Conservation (phyloP, 92 coral and sea anemone species). For the Nematostella vectensis region DNA sequence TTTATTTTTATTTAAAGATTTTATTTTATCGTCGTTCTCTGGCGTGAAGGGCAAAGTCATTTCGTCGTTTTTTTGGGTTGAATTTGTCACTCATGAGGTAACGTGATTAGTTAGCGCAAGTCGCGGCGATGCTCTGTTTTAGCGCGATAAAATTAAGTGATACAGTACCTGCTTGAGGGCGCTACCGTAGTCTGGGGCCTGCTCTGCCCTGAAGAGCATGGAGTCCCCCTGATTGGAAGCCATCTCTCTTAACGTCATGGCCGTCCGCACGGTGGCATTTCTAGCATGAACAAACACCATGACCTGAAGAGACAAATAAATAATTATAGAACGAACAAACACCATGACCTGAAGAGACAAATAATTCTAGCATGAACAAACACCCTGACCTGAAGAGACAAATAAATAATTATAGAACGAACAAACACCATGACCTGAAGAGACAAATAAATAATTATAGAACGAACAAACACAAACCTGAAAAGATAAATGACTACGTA, state of each 20-base stretch:
- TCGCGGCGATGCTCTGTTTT: no score
- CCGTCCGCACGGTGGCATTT: constrained; percentile 91
- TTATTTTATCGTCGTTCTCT: no score
- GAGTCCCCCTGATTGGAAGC: constrained; percentile 85
- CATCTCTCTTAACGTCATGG: constrained; percentile 89
- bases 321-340: constrained; percentile 67
- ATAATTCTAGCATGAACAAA: constrained; percentile 89
- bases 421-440: constrained; percentile 91
- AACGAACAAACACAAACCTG: constrained; percentile 91
- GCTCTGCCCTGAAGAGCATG: constrained; percentile 62
- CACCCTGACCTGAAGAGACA: constrained; percentile 69
- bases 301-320: constrained; percentile 30
- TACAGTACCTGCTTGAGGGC: constrained; percentile 96
- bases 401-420: constrained; percentile 36
- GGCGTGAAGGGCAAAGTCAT: no score
- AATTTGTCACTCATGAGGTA: no score
- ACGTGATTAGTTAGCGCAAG: no score
- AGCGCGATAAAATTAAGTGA: no score
- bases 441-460: constrained; percentile 56
- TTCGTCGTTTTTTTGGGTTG: no score
- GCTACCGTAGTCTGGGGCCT: constrained; percentile 71
- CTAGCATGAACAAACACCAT: constrained; percentile 99
- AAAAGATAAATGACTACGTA: background rate
- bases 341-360: constrained; percentile 70
- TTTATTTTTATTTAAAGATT: no score